Evolutionary conservation across 2,888 invertebrate species (phyloP).

Genomic region (Drosophila yooni): DNA sequence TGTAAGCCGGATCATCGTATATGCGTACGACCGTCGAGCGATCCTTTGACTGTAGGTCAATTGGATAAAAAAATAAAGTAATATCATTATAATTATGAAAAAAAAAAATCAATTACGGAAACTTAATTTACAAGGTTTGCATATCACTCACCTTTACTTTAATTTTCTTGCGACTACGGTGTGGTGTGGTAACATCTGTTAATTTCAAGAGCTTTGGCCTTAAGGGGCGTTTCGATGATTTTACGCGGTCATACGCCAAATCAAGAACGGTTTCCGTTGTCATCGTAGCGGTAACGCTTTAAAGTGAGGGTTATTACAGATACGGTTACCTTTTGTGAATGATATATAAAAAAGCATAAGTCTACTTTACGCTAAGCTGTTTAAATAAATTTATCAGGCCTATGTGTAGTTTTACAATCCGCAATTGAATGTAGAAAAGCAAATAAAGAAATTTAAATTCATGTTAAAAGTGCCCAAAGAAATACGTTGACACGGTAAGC

Average conservation of each 20-base stretch:
- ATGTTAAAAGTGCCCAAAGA: background rate
- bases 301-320: background rate
- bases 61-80: background rate
- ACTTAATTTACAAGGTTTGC: background rate
- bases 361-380: background rate
- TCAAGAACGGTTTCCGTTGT: conserved; percentile 84
- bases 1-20: conserved; percentile 85
- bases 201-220: conserved; percentile 84
- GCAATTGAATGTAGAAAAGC: background rate
- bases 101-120: background rate
- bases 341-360: background rate
- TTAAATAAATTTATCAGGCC: background rate
- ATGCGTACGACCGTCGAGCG: conserved; percentile 84
- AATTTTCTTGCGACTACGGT: conserved; percentile 84
- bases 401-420: background rate
- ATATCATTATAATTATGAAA: background rate
- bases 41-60: conserved; percentile 80
- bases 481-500: background rate
- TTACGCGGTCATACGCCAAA: conserved; percentile 80
- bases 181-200: conserved; percentile 83
- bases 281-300: conserved; percentile 62
- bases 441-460: background rate
- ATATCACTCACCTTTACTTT: conserved; percentile 83
- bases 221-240: conserved; percentile 81
- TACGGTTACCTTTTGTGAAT: background rate